Percentiles rank a stretch among this genome's conserved stretches.
phyloP scores from a whole-genome alignment of 2,797 vertebrate genomes.

The Prionace glauca region DNA sequence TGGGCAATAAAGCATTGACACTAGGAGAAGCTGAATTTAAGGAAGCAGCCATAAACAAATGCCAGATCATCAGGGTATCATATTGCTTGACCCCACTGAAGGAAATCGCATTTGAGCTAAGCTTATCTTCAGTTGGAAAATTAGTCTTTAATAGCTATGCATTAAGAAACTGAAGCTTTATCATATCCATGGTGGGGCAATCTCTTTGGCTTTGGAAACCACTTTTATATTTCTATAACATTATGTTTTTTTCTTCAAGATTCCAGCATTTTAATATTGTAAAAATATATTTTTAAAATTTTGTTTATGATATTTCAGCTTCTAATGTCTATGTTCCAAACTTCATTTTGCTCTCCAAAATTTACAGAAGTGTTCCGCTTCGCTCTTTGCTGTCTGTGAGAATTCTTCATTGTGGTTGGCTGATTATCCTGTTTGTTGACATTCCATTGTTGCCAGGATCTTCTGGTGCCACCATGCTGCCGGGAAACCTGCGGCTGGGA shows the following conservation, averaged over 20 bases:
- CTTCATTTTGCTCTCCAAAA: too few relatives aligned
- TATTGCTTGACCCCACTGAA: neutral
- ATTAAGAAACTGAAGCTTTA: too few relatives aligned
- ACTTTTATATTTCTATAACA: too few relatives aligned
- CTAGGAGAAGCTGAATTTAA: neutral
- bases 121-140: neutral
- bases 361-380: neutral
- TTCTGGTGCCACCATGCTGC: neutral
- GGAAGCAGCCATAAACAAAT: neutral
- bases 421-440: neutral
- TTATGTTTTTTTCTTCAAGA: too few relatives aligned
- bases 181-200: neutral
- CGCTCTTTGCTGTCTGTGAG: neutral
- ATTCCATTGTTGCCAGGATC: too few relatives aligned
- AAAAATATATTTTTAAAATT: neutral
- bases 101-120: neutral
- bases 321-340: neutral
- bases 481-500: too few relatives aligned
- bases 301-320: neutral
- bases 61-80: neutral
- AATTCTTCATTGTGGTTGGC: neutral
- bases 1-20: neutral
- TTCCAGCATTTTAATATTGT: neutral
- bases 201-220: neutral
- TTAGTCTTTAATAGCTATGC: neutral